A percentile compares a stretch with the other conserved stretches of the same genome.
Evolutionary conservation across 2,888 invertebrate species (phyloP).

Genomic region (Tridacna crocea): DNA sequence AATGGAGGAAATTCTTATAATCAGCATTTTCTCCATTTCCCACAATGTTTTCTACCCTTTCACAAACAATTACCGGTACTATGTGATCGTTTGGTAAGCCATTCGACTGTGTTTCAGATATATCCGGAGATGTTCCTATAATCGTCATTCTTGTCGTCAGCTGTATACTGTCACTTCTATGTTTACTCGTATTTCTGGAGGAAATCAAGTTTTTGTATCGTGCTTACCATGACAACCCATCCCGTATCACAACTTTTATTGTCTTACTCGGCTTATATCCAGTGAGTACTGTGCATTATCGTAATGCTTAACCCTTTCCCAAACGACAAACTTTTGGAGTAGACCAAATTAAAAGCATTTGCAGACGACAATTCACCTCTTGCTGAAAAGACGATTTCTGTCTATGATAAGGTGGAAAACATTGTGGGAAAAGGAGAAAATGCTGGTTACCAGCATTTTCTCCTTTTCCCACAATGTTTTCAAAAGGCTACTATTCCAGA

Average conservation of each 20-base stretch:
- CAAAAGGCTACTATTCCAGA: too few relatives aligned
- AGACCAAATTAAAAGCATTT: too few relatives aligned
- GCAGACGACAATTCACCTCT: too few relatives aligned
- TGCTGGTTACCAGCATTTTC: too few relatives aligned
- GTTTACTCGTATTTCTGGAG: slow-evolving; percentile 48
- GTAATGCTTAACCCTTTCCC: too few relatives aligned
- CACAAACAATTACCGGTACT: too few relatives aligned
- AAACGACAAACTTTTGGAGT: too few relatives aligned
- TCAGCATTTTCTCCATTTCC: not conserved
- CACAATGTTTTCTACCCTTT: not conserved
- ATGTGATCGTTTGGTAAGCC: too few relatives aligned
- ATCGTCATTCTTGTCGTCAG: slow-evolving; percentile 37
- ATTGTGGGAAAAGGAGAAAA: too few relatives aligned
- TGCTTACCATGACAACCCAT: slow-evolving; percentile 32
- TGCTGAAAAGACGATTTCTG: too few relatives aligned
- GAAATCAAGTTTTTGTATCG: slow-evolving; percentile 44
- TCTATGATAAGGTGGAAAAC: too few relatives aligned
- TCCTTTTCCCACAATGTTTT: too few relatives aligned
- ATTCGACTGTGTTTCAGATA: slow-evolving; percentile 39
- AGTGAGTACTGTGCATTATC: slow-evolving; percentile 38
- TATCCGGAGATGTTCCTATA: slow-evolving; percentile 30
- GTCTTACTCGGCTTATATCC: slow-evolving; percentile 59
- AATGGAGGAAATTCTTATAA: not conserved
- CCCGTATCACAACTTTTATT: slow-evolving; percentile 32
- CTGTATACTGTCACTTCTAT: slow-evolving; percentile 25